A percentile compares a stretch with the other conserved stretches of the same genome.
phyloP scores from a whole-genome alignment of 2,113 vertebrate species.

The Plestiodon gilberti region DNA sequence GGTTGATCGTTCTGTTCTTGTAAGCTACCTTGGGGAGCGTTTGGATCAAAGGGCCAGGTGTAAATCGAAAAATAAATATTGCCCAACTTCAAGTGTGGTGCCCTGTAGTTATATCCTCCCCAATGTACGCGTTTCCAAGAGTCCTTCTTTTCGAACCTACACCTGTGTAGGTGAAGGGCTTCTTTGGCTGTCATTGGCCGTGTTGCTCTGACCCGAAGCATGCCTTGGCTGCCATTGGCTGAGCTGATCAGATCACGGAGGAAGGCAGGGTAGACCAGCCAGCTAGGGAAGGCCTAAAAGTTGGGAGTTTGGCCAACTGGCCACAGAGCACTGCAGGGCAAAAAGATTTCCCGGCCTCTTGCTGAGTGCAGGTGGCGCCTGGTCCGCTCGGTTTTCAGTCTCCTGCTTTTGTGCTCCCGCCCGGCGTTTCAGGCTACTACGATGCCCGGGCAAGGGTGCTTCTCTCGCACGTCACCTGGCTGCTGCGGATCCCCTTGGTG shows the following conservation, averaged over 20 bases:
- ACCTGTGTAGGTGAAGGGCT: neutral
- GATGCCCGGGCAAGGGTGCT: slow-evolving; percentile 90
- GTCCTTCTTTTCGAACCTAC: too few species aligned
- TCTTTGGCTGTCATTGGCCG: neutral
- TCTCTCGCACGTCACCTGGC: slow-evolving; percentile 82
- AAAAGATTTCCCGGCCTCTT: too few species aligned
- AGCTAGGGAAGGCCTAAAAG: neutral
- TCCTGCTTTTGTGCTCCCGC: neutral
- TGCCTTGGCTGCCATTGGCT: neutral
- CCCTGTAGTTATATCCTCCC: too few species aligned
- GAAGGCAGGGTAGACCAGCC: neutral
- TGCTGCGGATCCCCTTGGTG: slow-evolving; percentile 80
- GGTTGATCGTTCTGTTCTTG: too few species aligned
- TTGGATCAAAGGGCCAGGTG: too few species aligned
- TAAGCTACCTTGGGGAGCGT: too few species aligned
- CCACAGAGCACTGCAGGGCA: too few species aligned
- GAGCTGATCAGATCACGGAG: neutral
- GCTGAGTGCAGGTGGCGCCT: neutral
- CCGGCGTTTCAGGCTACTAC: slow-evolving; percentile 81
- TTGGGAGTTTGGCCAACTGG: too few species aligned
- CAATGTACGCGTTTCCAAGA: too few species aligned
- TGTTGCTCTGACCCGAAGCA: neutral
- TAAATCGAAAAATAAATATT: too few species aligned
- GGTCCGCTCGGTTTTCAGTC: neutral
- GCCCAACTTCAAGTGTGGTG: too few species aligned